A percentile compares a stretch with the other conserved stretches of the same genome.
Evolutionary conservation across 1,140 invertebrate genomes (phyloP).

Genomic region (Drosophila persimilis): DNA sequence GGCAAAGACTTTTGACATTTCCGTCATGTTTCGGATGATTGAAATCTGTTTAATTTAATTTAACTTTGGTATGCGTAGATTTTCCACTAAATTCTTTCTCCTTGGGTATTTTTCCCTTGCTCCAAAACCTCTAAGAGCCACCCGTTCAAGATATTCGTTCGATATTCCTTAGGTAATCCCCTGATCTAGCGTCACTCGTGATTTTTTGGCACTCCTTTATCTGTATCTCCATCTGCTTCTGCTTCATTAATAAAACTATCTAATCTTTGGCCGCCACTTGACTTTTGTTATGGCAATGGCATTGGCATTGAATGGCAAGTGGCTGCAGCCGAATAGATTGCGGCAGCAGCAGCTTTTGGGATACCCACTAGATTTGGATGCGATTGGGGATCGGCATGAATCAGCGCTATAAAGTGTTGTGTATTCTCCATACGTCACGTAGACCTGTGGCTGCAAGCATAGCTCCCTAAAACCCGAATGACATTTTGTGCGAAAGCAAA

Average conservation of each 20-base stretch:
- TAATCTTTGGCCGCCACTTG: constrained; percentile 24
- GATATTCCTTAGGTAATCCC: neutral
- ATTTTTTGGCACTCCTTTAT: too few species aligned
- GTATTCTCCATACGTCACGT: constrained; percentile 72
- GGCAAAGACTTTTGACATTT: constrained; percentile 57
- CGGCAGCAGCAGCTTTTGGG: constrained; percentile 2
- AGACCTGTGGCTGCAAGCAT: constrained; percentile 46
- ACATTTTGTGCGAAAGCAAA: constrained; percentile 21
- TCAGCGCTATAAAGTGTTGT: constrained; percentile 23
- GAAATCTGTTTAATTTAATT: constrained; percentile 70
- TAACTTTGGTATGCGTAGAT: constrained; percentile 24
- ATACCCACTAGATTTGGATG: constrained; percentile 13
- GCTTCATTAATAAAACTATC: constrained; percentile 29
- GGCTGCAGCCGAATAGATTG: constrained; percentile 18
- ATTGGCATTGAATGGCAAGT: constrained; percentile 44
- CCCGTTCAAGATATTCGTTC: too few species aligned
- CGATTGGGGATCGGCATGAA: constrained; percentile 18
- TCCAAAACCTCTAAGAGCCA: too few species aligned
- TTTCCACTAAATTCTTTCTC: neutral
- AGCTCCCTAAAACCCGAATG: constrained; percentile 36
- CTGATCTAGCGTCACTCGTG: neutral
- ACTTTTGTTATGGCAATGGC: constrained; percentile 25
- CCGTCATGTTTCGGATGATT: constrained; percentile 72
- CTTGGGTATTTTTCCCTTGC: too few species aligned
- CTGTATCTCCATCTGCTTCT: too few species aligned